Percentiles rank a stretch among this genome's conserved stretches.
phyloP scores from a whole-genome alignment of 1,140 invertebrate species.

The Sarcophaga bullata region DNA sequence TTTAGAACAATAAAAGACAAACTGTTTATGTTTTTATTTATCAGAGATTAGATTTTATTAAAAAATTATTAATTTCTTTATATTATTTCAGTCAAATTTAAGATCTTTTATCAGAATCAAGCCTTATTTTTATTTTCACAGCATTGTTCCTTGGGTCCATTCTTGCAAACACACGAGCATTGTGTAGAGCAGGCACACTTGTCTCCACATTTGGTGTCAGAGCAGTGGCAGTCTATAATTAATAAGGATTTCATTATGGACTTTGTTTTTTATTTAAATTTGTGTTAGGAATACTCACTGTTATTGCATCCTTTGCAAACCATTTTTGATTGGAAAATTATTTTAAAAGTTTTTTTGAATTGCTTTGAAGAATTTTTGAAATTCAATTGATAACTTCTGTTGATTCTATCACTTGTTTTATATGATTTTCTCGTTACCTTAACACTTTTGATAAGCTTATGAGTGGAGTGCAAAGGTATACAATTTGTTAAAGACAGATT shows the following conservation, averaged over 20 bases:
- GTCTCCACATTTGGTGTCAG: slow-evolving; percentile 50
- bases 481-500: neutral
- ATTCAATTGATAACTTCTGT: neutral
- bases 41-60: no score
- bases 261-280: neutral
- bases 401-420: neutral
- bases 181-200: slow-evolving; percentile 54
- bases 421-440: neutral
- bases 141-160: slow-evolving; percentile 55
- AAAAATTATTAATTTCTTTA: no score
- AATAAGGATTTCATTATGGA: neutral
- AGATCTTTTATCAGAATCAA: no score
- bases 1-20: no score
- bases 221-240: slow-evolving; percentile 52
- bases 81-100: no score
- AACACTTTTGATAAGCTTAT: neutral
- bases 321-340: neutral
- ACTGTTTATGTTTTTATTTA: no score
- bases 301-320: slow-evolving; percentile 24
- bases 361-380: neutral
- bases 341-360: neutral
- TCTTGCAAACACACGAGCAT: slow-evolving; percentile 54
- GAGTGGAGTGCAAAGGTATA: neutral
- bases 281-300: neutral
- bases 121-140: slow-evolving; percentile 51